phyloP scores from a whole-genome alignment of 2,888 invertebrate genomes.

The Spilarctia lutea region DNA sequence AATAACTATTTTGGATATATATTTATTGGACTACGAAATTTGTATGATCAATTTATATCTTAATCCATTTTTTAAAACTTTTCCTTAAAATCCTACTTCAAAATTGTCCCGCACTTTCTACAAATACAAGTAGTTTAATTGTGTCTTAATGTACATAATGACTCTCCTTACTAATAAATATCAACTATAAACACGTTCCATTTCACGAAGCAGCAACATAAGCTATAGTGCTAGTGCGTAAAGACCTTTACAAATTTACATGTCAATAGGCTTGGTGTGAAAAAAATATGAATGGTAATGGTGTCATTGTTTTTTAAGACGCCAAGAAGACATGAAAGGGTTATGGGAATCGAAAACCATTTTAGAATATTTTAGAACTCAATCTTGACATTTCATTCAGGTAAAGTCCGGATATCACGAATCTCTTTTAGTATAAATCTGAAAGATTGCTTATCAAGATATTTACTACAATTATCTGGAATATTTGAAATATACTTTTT shows the following conservation, averaged over 20 bases:
- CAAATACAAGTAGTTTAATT: background rate
- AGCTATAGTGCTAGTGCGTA: slow-evolving; percentile 13
- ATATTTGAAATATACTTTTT: too few species aligned
- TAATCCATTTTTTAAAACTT: too few species aligned
- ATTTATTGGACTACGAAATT: too few species aligned
- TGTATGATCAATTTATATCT: too few species aligned
- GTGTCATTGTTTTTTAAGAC: slow-evolving; percentile 40
- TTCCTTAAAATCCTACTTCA: too few species aligned
- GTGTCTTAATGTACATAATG: background rate
- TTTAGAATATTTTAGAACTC: slow-evolving; percentile 1
- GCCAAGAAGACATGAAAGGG: slow-evolving; percentile 7
- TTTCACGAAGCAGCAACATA: background rate
- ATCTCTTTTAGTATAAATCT: background rate
- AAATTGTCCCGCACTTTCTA: too few species aligned
- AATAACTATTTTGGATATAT: too few species aligned
- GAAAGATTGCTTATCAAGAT: too few species aligned
- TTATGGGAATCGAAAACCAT: background rate
- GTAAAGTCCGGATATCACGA: background rate
- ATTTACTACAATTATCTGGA: too few species aligned
- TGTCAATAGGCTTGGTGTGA: slow-evolving; percentile 41
- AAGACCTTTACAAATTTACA: slow-evolving; percentile 43
- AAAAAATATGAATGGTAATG: slow-evolving; percentile 41
- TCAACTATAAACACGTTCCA: background rate
- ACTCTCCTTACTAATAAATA: background rate
- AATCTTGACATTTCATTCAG: background rate